Evolutionary conservation across 2,888 invertebrate species (phyloP), one percentile per base, ranked within the genome.

Genomic region (Empis livida): DNA sequence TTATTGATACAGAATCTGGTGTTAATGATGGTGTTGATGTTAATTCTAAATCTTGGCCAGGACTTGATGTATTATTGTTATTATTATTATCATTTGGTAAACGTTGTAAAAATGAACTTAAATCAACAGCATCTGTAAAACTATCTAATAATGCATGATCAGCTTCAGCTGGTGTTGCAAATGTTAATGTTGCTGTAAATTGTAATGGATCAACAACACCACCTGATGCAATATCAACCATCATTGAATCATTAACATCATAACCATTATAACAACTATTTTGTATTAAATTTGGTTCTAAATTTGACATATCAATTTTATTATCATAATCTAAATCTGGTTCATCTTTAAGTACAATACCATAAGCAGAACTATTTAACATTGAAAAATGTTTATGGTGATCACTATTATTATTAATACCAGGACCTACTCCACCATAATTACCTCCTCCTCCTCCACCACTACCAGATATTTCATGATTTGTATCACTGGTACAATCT

Each of bases 151-250:
- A 72, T 3, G 80, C 76, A 57, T 84, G 81, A 67, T 88, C 88
- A 32, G 84, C 82, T 13, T 84, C 78, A 42, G 80, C 80, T n/a
- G 41, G n/a, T 2, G 10, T 10, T 42, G 83, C 81, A 61, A 90
- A 84, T 44, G 87, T 86, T 46, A 90, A 65, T 0, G 87, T 86
- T 3, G 85, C 86, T 10, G 84, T 82, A 63, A 90, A 88, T 59
- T 87, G 88, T 43, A 86, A 72, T 30, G 86, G 86, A 67, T 89
- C 88, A 37, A 82, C 79, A 1, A 82, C 79, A 1, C 57, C 55
- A 13, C 56, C 56, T 37, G 55, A 55, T 31, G 82, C 82, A 73
- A 87, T 79, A 61, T 87, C 87, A 13, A 86, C 85, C 75, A 89
- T 88, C 77, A 90, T 86, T 8, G 85, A 80, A 56, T 85, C 85